Base-by-base conservation (phyloP, 2,888 invertebrate genomes). In the Diaprepes abbreviatus region DNA sequence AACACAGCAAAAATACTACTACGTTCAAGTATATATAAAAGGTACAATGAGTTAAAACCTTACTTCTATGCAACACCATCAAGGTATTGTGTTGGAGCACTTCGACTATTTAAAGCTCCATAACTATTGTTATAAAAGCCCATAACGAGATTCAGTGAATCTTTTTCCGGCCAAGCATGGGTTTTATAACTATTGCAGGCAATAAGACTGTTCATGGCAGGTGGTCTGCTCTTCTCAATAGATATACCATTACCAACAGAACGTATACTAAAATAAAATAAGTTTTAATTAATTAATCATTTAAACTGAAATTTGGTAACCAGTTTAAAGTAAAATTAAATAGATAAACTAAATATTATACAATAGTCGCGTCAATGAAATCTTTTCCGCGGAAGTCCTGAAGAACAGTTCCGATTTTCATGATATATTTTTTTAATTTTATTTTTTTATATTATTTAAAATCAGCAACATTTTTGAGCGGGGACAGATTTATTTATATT, bases 171-270 rank as follows among this genome's bases (percentile, higher is more conserved):
- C 86, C 86, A 87, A 6, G 86, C 87, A 71, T 87, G 87, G 83
- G 91, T 92, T 81, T 92, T 91, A 85, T 90, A 92, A 83, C 92
- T 92, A 82, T 91, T 92, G 85, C 92, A 92, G 0, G 91, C 90
- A 70, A 92, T 91, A 69, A 92, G 85, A 66, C 91, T 92, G 85
- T 91, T 91, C 90, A 91, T 91, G 55, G 88, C 91, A n/a, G 89
- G 89, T 0, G 91, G 91, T 35, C 91, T 85, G 38, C 88, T 88
- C 72, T 87, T 86, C 78, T 91, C 91, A 74, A 91, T 89, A 62
- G 89, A 89, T 75, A 91, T 85, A n/a, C 75, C 76, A 74, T 89
- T 85, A 31, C 83, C 81, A n/a, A 85, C 80, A 45, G 84, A 83
- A 12, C 81, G 74, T 38, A 84, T 79, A 71, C 85, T 84, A 31